Evolutionary conservation across 1,140 invertebrate species (phyloP).

Genomic region (Brachionus rotundiformis): DNA sequence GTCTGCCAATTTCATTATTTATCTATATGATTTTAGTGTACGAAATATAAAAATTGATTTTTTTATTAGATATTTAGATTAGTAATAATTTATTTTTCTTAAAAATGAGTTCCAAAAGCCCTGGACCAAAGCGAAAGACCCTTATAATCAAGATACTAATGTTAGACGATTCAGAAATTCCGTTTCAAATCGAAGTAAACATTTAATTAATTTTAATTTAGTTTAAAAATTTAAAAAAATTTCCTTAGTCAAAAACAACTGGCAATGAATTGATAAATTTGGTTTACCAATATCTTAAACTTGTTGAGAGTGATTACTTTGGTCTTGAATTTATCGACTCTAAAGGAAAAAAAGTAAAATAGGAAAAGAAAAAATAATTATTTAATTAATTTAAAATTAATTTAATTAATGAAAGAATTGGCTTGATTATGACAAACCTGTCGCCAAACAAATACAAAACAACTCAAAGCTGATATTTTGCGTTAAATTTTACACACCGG

Average conservation of each 20-base stretch:
- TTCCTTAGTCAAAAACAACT: slow-evolving; percentile 42
- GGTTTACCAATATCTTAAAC: slow-evolving; percentile 50
- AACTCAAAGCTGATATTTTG: slow-evolving; percentile 64
- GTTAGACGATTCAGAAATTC: slow-evolving; percentile 49
- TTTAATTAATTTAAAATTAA: neutral
- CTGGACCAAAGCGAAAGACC: slow-evolving; percentile 34
- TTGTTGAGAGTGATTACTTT: slow-evolving; percentile 52
- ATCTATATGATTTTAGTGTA: neutral
- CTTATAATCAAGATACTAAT: slow-evolving; percentile 41
- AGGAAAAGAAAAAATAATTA: neutral
- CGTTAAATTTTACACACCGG: slow-evolving; percentile 98
- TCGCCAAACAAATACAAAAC: slow-evolving; percentile 86
- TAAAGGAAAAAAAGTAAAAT: slow-evolving; percentile 44
- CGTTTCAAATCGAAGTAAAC: slow-evolving; percentile 50
- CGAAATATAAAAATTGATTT: neutral
- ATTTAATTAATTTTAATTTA: neutral
- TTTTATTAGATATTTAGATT: neutral
- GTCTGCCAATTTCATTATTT: neutral
- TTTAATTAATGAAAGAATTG: slow-evolving; percentile 74
- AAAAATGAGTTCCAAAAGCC: slow-evolving; percentile 51
- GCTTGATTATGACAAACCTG: slow-evolving; percentile 93
- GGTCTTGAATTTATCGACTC: slow-evolving; percentile 40
- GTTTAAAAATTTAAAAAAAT: neutral
- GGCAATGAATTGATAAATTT: slow-evolving; percentile 44
- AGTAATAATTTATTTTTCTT: neutral